Evolutionary conservation across 2,888 invertebrate species (phyloP), one percentile per base, ranked within the genome.

Genomic region (Sphaerolaimus hirsutus): DNA sequence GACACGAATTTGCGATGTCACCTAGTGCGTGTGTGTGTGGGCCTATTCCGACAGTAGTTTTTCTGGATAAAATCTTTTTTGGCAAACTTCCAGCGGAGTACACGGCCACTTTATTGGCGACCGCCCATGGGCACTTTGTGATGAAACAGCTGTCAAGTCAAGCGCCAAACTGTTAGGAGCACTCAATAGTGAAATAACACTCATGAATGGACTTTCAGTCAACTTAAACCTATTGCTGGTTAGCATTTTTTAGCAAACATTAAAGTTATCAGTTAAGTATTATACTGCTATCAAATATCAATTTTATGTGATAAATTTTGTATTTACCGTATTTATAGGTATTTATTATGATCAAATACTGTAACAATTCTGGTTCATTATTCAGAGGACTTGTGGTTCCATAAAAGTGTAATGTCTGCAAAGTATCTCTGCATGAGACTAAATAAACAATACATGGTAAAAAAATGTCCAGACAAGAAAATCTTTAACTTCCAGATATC

Each of bases 141-240:
- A 70, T 54, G 67, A 68, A 49, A 49, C 52, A 19, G 53, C 64
- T 3, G 57, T 62, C 40, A 54, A 56, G 10, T 56, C 63, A 40
- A 61, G 64, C 51, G 65, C 65, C 2, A 55, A 52, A 36, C 51
- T 69, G 23, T 67, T 50, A 64, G 58, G 68, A 24, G 68, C 64
- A 1, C 56, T 59, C 25, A 54, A 59, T 21, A 60, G 63, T 5
- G 71, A 72, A 55, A 66, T 73, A 1, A 64, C 66, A 1, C 53
- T 71, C 10, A 70, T 72, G 69, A 74, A 73, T 57, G 69, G 69
- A 1, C 58, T 74, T 24, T 71, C 72, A 2, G 70, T 72, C 21
- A 73, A 74, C 54, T 58, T 71, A 1, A 72, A 74, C 54, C 55
- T 72, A 4, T 54, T 72, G n/a, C 52, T 73, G 58, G 69, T 69